phyloP scores from a whole-genome alignment of 2,888 invertebrate genomes.

The Amblyjoppa fuscipennis region DNA sequence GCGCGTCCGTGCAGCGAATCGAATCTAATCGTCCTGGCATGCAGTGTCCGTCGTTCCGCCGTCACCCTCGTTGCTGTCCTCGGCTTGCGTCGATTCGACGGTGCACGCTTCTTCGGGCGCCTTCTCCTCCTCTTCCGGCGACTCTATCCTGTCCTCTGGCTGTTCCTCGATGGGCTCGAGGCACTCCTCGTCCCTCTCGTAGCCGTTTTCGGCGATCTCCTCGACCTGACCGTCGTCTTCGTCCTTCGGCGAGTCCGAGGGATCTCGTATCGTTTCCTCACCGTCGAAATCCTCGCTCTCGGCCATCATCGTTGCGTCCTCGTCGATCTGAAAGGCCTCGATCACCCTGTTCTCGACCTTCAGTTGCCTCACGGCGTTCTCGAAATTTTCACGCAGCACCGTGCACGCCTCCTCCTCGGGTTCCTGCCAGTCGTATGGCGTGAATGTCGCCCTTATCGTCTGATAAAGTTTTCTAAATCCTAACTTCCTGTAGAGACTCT shows the following conservation, averaged over 20 bases:
- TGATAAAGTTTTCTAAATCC: constrained; percentile 93
- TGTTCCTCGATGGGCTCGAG: constrained; percentile 73
- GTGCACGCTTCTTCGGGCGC: constrained; percentile 39
- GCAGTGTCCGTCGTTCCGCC: constrained; percentile 69
- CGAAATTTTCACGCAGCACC: constrained; percentile 77
- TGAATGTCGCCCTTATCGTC: constrained; percentile 92
- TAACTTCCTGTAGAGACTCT: constrained; percentile 93
- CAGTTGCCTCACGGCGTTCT: constrained; percentile 78
- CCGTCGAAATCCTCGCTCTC: constrained; percentile 72
- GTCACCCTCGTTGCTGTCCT: constrained; percentile 67
- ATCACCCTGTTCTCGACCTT: constrained; percentile 77
- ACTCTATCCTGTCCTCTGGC: constrained; percentile 73
- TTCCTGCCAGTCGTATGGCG: constrained; percentile 86
- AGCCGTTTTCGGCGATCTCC: constrained; percentile 66
- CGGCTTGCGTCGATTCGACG: constrained; percentile 58
- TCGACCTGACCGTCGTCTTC: constrained; percentile 66
- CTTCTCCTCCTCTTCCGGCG: constrained; percentile 49
- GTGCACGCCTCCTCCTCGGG: constrained; percentile 71
- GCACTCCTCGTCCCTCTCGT: constrained; percentile 67
- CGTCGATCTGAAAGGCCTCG: constrained; percentile 73
- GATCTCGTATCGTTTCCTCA: constrained; percentile 74
- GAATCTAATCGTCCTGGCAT: constrained; percentile 68
- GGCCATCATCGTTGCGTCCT: constrained; percentile 68
- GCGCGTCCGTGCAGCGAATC: constrained; percentile 34
- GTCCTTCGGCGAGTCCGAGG: constrained; percentile 68